These are phyloP conservation scores for Alentia gelatinosa DNA, from an alignment of 2,888 invertebrate species.

Conservation along the genomic window DNA sequence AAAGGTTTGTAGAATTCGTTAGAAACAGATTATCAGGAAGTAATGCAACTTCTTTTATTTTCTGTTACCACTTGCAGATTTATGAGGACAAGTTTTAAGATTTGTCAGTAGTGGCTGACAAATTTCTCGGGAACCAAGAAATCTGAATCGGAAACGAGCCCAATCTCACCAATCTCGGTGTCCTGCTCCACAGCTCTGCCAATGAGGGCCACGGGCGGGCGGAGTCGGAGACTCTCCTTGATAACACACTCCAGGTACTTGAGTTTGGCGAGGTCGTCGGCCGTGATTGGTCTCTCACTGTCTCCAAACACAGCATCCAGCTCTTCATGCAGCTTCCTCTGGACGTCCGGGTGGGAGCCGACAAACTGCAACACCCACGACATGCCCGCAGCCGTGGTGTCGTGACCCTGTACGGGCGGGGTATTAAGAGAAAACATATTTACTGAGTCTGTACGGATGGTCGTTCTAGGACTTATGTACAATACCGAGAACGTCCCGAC, in stretches of 20 bases:
- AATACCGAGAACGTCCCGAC: too few relatives aligned
- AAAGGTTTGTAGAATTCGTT: too few relatives aligned
- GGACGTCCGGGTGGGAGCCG: constrained; percentile 89
- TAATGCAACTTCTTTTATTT: too few relatives aligned
- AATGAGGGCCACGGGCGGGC: constrained; percentile 81
- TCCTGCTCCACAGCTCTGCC: constrained; percentile 79
- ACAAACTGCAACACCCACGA: constrained; percentile 92
- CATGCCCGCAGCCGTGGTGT: constrained; percentile 91
- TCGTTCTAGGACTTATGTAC: too few relatives aligned
- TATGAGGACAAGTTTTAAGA: too few relatives aligned
- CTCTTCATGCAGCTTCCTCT: constrained; percentile 83
- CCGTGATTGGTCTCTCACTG: constrained; percentile 79
- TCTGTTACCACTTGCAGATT: too few relatives aligned
- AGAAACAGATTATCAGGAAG: too few relatives aligned
- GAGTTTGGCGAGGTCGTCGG: constrained; percentile 81
- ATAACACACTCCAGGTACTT: constrained; percentile 82
- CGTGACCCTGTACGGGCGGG: constrained; percentile 86
- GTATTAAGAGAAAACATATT: too few relatives aligned
- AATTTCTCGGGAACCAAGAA: too few relatives aligned
- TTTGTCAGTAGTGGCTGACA: too few relatives aligned
- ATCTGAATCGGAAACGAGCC: too few relatives aligned
- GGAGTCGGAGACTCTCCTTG: constrained; percentile 82
- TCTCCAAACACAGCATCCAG: constrained; percentile 80
- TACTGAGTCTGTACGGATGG: too few relatives aligned
- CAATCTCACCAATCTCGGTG: constrained; percentile 73